Percentiles rank a stretch among this genome's conserved stretches.
Conservation (phyloP, 1,140 invertebrate genomes). For the Lasioglossum baleicum region DNA sequence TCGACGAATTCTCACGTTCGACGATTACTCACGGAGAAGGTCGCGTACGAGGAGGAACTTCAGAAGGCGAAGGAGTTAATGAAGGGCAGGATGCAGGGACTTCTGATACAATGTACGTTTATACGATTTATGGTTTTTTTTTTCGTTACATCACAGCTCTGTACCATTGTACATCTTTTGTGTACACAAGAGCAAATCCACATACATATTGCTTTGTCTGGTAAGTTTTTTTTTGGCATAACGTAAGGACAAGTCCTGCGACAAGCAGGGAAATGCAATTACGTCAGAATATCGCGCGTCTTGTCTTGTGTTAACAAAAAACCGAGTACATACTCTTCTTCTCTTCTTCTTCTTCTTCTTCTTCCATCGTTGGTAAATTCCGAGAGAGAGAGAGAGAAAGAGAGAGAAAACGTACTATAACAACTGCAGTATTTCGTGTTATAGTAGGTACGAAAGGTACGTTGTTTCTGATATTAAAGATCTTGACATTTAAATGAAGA, state of each 20-base stretch:
- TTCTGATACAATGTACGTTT: constrained; percentile 92
- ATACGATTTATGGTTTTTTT: constrained; percentile 53
- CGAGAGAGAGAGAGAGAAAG: background rate
- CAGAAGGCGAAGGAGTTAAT: constrained; percentile 89
- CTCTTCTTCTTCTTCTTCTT: too few relatives aligned
- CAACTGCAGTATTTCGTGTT: constrained; percentile 47
- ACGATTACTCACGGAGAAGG: constrained; percentile 90
- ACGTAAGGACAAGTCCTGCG: constrained; percentile 30
- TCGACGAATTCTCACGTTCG: constrained; percentile 94
- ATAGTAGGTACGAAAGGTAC: constrained; percentile 48
- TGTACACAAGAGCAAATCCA: constrained; percentile 69
- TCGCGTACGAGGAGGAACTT: constrained; percentile 91
- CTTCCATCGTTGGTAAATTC: constrained; percentile 26
- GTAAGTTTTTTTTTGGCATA: constrained; percentile 70
- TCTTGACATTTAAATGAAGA: constrained; percentile 34
- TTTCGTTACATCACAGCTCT: constrained; percentile 49
- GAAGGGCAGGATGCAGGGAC: constrained; percentile 89
- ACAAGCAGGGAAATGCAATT: constrained; percentile 46
- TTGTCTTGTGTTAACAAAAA: constrained; percentile 6
- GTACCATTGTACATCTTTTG: constrained; percentile 60
- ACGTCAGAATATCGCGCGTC: constrained; percentile 19
- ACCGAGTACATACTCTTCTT: constrained; percentile 26
- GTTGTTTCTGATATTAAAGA: constrained; percentile 51
- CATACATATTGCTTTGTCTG: constrained; percentile 71
- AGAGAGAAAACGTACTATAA: constrained; percentile 12